Base-by-base conservation (phyloP, 2,888 invertebrate species). In the Pedicia rivosa region DNA sequence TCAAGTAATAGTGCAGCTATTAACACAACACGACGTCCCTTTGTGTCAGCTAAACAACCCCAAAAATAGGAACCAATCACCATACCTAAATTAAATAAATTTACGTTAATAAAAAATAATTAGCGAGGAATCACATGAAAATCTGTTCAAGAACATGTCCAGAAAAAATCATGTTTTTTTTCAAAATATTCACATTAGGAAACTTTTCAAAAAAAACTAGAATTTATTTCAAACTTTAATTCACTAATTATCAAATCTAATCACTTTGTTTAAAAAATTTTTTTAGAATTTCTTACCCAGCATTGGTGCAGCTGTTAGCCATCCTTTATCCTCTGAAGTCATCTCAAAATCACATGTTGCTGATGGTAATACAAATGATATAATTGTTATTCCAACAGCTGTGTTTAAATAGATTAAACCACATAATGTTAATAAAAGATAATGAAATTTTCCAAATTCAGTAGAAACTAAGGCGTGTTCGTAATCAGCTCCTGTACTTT, bases 371-470 rank as follows among this genome's bases (percentile, higher is more conserved):
- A 87, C 77, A 55, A 87, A 83, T 29, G 84, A 84, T 42, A 86
- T 69, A 46, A 76, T 81, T 35, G 78, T 78, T 50, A 80, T 76
- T 22, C 79, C 83, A 44, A 87, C 72, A 38, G 86, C 83, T 31
- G 83, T 82, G 63, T 83, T 82, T 46, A 82, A 65, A 55, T 83
- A 84, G 44, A 86, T 83, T 52, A 83, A 64, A 15, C 84, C 84
- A 49, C 78, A 77, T 57, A 86, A 60, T 39, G 78, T 67, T 55
- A 84, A 60, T 46, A 87, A 63, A 47, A 74, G 68, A 53, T 75
- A 74, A 57, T 87, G 86, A 62, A 86, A 87, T 54, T 73, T 74
- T 40, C 87, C 87, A 62, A 82, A 83, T 45, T 83, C 86, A 76
- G 64, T 48, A 42, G 53, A 47, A 26, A 51, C 42, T 15, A 57